Evolutionary conservation across 2,113 vertebrate species (phyloP), one percentile per base, ranked within the genome.

Genomic region (Ammodytes dubius): DNA sequence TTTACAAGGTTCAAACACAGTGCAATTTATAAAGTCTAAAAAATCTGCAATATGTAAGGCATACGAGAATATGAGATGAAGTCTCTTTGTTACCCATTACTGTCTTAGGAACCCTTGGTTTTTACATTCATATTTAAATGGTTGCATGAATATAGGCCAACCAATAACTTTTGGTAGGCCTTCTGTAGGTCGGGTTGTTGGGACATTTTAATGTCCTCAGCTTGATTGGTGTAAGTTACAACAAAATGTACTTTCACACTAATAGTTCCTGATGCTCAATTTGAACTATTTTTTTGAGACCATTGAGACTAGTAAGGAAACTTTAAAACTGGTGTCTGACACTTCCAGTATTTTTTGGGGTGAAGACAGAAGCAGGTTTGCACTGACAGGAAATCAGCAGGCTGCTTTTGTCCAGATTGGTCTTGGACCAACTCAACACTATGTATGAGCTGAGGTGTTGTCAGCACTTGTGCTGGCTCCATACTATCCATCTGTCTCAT

Each of bases 381-480:
- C 5, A 35, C 74, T 45, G 60, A 74, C 46, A 71, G 60, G 61
- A 77, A 46, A 6, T 6, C 39, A 77, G 64, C 54, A 50, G 59
- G 43, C 49, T 13, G 54, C 13, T 39, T 71, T 52, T 66, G n/a
- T 57, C 63, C 46, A 7, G n/a, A 14, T n/a, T 84, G 79, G 67
- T 83, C 2, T 2, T 37, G 15, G 10, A 70, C 79, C 82, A 76
- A 42, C 14, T 82, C 47, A 4, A 47, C 75, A 79, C 65, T 68
- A 74, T 73, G 78, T 52, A 70, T 66, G 39, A 71, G 75, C 74
- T 81, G 86, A 73, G 83, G 74, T 74, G 59, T 15, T 73, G 79
- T 86, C 70, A 70, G 72, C 37, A 50, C 73, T 4, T 37, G n/a
- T 46, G 42, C 70, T 58, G 66, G 57, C 68, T 59, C 14, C 75